Conservation (phyloP, 1,140 invertebrate genomes). For the Drosophila azteca region DNA sequence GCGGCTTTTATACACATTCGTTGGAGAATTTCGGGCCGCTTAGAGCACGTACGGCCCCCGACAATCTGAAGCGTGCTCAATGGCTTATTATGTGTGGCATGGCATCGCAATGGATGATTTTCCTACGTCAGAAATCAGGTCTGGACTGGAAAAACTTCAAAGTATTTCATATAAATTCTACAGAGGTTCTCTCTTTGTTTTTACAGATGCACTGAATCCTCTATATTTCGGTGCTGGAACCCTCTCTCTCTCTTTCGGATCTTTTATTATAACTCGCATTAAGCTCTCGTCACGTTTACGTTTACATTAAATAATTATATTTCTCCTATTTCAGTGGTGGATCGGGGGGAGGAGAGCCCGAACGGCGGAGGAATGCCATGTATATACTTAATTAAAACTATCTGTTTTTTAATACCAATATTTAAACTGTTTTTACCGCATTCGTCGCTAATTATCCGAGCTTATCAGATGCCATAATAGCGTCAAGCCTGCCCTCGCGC, state of each 20-base stretch:
- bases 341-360: not conserved
- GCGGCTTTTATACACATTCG: constrained; percentile 21
- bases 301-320: constrained; percentile 59
- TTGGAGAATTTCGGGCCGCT: not conserved
- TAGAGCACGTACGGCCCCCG: constrained; percentile 31
- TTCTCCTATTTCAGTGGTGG: constrained; percentile 21
- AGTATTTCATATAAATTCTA: not conserved
- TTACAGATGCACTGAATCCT: not conserved
- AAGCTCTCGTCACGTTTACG: constrained; percentile 64
- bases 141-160: constrained; percentile 5
- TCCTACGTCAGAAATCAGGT: constrained; percentile 14
- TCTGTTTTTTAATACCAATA: constrained; percentile 21
- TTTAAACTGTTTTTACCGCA: constrained; percentile 24
- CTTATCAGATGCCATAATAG: constrained; percentile 37
- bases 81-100: constrained; percentile 15
- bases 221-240: not conserved
- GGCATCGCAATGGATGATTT: not conserved
- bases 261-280: constrained; percentile 44
- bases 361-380: constrained; percentile 3
- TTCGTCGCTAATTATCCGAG: constrained; percentile 25
- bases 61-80: constrained; percentile 33
- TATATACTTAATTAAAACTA: constrained; percentile 53
- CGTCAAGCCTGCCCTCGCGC: too few relatives aligned
- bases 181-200: not conserved
- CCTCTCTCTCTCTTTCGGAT: constrained; percentile 18